A percentile compares a stretch with the other conserved stretches of the same genome.
Evolutionary conservation across 2,888 invertebrate genomes (phyloP).

Genomic region (Yponomeuta evonymella): DNA sequence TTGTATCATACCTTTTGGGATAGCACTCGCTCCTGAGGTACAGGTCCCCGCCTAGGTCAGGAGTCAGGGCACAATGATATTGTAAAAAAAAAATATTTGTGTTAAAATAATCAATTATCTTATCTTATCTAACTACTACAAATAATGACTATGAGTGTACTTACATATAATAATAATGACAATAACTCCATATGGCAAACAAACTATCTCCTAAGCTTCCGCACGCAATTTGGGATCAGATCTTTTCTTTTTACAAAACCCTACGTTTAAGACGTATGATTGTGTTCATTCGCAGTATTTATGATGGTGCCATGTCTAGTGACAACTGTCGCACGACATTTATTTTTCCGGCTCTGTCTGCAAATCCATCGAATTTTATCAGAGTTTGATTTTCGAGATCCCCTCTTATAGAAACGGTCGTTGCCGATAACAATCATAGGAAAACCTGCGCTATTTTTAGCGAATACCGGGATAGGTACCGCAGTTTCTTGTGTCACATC

Average conservation of each 20-base stretch:
- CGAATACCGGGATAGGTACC: constrained; percentile 1
- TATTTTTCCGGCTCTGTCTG: constrained; percentile 33
- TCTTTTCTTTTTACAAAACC: background rate
- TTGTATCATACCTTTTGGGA: no score
- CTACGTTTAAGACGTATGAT: constrained; percentile 23
- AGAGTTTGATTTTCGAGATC: background rate
- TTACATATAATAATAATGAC: no score
- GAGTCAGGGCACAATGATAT: no score
- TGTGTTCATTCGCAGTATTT: constrained; percentile 32
- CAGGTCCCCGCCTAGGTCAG: no score
- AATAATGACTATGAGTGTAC: no score
- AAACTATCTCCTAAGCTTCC: background rate
- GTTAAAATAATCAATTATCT: no score
- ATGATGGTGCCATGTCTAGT: constrained; percentile 33
- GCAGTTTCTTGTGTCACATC: background rate
- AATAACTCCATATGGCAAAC: no score
- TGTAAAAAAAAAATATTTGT: no score
- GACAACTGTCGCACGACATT: constrained; percentile 38
- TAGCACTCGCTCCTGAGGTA: no score
- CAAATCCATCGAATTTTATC: constrained; percentile 38
- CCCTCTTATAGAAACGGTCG: background rate
- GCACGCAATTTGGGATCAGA: background rate
- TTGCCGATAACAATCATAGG: constrained; percentile 27
- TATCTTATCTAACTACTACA: no score
- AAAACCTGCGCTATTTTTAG: background rate